Percentiles rank a stretch among this genome's conserved stretches.
Conservation (phyloP, 2,113 vertebrate species). For the Barnardius zonarius region DNA sequence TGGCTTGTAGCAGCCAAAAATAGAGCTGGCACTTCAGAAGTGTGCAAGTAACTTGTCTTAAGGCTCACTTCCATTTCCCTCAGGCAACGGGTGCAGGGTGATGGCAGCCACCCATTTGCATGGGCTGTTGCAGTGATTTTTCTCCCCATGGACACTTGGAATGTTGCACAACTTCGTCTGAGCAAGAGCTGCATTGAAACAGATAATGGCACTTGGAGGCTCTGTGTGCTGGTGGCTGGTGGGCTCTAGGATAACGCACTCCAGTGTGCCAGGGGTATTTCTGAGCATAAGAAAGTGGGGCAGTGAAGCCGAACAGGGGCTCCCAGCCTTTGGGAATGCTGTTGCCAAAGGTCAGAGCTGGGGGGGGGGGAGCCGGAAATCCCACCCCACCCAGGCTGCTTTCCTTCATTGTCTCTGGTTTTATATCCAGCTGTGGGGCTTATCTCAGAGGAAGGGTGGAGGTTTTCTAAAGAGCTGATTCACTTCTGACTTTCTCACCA, state of each 20-base stretch:
- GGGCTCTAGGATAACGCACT: neutral
- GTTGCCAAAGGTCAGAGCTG: neutral
- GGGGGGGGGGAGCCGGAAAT: neutral
- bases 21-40: neutral
- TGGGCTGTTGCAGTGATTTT: rapidly evolving
- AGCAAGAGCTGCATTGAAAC: neutral
- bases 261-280: neutral
- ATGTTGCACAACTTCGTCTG: neutral
- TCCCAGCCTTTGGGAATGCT: neutral
- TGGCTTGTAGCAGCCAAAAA: neutral
- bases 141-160: neutral
- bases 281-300: neutral
- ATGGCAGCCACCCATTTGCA: neutral
- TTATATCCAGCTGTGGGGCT: neutral
- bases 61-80: neutral
- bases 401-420: neutral
- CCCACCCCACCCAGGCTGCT: neutral
- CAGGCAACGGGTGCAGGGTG: neutral
- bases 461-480: neutral
- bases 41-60: neutral
- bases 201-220: rapidly evolving
- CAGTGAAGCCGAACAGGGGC: neutral
- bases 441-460: constrained; percentile 46
- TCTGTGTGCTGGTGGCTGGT: neutral
- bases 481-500: neutral